Conservation (phyloP, 2,888 invertebrate genomes). For the Melipona bicolor region DNA sequence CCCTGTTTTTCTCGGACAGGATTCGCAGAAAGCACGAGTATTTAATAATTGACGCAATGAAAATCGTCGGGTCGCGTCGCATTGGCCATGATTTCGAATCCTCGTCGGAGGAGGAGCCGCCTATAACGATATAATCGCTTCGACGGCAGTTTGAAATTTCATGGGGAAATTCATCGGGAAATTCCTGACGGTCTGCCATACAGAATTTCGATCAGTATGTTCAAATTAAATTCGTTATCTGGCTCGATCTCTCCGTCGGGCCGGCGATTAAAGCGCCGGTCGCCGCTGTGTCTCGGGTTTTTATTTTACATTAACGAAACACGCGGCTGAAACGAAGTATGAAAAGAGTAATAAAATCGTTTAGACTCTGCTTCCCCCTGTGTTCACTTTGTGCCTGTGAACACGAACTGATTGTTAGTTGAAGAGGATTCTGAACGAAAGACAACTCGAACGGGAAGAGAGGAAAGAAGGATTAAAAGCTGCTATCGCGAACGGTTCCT, state of each 20-base stretch:
- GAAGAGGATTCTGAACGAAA: too few relatives aligned
- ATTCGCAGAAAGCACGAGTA: background rate
- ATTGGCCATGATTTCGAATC: conserved; percentile 5
- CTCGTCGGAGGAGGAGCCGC: background rate
- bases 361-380: too few relatives aligned
- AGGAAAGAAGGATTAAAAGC: background rate
- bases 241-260: conserved; percentile 33
- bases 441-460: background rate
- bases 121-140: conserved; percentile 58
- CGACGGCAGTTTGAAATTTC: conserved; percentile 67
- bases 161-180: conserved; percentile 64
- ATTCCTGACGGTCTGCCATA: conserved; percentile 44
- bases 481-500: background rate
- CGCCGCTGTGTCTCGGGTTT: conserved; percentile 18
- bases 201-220: conserved; percentile 58
- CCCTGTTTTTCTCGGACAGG: too few relatives aligned
- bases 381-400: too few relatives aligned
- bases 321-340: too few relatives aligned
- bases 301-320: too few relatives aligned
- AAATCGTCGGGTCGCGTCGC: background rate
- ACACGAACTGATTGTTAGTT: too few relatives aligned
- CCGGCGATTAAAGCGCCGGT: conserved; percentile 43
- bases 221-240: conserved; percentile 59
- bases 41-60: conserved; percentile 11
- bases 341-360: too few relatives aligned